Evolutionary conservation across 30 jellyfish, hydroid and myxozoan species (phyloP).

Genomic region (Hydra vulgaris): DNA sequence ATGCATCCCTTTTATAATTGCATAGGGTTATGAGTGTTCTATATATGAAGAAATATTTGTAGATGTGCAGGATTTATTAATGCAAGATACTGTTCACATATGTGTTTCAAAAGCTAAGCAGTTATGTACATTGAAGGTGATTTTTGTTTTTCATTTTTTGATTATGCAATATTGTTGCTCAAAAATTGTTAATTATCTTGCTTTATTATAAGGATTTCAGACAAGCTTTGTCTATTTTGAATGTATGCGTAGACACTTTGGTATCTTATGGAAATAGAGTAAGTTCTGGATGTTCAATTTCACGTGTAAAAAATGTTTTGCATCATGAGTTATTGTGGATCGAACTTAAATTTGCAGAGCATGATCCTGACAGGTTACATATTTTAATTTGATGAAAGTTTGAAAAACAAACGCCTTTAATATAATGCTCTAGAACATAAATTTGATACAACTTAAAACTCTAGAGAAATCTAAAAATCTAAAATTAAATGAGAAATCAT

Average conservation of each 20-base stretch:
- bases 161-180: neutral
- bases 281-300: slow-evolving; percentile 45
- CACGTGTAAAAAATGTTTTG: slow-evolving; percentile 57
- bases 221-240: slow-evolving; percentile 22
- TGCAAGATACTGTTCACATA: slow-evolving; percentile 30
- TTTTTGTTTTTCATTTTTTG: neutral
- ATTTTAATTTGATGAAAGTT: too few relatives aligned
- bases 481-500: too few relatives aligned
- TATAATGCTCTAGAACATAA: too few relatives aligned
- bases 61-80: slow-evolving; percentile 24
- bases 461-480: too few relatives aligned
- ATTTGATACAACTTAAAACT: too few relatives aligned
- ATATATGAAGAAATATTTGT: slow-evolving; percentile 22
- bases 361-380: slow-evolving; percentile 29
- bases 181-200: neutral
- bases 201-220: slow-evolving; percentile 4
- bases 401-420: neutral
- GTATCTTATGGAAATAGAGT: slow-evolving; percentile 35
- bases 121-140: slow-evolving; percentile 24
- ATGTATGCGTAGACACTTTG: slow-evolving; percentile 26
- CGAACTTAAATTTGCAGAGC: slow-evolving; percentile 60
- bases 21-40: slow-evolving; percentile 23
- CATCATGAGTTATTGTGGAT: slow-evolving; percentile 79
- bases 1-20: too few relatives aligned
- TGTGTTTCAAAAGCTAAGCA: slow-evolving; percentile 31